These are phyloP conservation scores for Coryphaenoides rupestris DNA, from an alignment of 2,113 vertebrate genomes.

Conservation along the genomic window DNA sequence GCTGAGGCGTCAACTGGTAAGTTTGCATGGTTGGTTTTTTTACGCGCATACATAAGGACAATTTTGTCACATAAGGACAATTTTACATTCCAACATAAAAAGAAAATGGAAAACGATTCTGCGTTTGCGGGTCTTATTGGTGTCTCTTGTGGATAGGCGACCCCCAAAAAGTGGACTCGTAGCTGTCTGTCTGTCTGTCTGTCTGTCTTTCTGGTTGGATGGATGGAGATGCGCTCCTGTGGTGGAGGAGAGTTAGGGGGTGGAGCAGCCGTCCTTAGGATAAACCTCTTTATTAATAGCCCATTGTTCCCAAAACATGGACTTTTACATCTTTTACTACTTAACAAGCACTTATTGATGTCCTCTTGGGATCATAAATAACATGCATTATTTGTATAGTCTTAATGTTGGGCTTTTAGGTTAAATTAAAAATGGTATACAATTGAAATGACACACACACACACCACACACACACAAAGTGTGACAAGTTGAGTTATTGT, in stretches of 20 bases:
- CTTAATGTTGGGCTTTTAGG: background rate
- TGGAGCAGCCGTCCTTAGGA: slow-evolving; percentile 55
- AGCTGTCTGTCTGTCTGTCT: slow-evolving; percentile 43
- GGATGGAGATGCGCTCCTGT: slow-evolving; percentile 61
- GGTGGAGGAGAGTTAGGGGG: slow-evolving; percentile 59
- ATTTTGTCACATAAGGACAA: background rate
- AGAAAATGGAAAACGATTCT: slow-evolving; percentile 44
- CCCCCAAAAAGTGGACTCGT: slow-evolving; percentile 65
- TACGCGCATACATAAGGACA: slow-evolving; percentile 7
- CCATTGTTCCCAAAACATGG: slow-evolving; percentile 71
- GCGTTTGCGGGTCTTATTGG: slow-evolving; percentile 17
- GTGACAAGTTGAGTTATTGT: too few relatives aligned
- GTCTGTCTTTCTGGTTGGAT: too few relatives aligned
- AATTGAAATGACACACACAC: background rate
- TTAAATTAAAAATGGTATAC: background rate
- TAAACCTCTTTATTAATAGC: slow-evolving; percentile 71
- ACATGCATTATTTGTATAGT: slow-evolving; percentile 4
- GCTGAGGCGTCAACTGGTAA: slow-evolving; percentile 75
- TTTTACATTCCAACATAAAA: too few relatives aligned
- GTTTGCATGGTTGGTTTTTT: background rate
- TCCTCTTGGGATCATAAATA: slow-evolving; percentile 30
- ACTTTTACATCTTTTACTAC: slow-evolving; percentile 53
- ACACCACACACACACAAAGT: too few relatives aligned
- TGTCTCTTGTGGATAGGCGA: slow-evolving; percentile 49
- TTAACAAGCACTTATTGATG: slow-evolving; percentile 51